Base-by-base conservation (phyloP, 2,888 invertebrate genomes). In the Pycnomerus fuliginosus region DNA sequence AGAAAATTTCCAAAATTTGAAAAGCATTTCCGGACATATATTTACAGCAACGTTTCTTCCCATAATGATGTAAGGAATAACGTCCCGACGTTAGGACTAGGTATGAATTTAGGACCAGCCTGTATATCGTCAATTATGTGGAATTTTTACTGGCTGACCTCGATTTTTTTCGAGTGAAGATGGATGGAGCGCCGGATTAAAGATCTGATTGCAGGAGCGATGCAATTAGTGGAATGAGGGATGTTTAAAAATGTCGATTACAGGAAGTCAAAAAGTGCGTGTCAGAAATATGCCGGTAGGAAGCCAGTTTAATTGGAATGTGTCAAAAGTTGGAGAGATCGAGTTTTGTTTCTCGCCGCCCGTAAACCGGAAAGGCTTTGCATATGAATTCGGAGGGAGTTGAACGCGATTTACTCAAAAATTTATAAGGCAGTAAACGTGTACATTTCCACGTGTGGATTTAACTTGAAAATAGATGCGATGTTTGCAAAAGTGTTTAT, bases 351-450 rank as follows among this genome's bases (percentile, higher is more conserved):
- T 47, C 34, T 33, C 24, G 25, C 13, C 22, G 30, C 15, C 22
- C 32, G 27, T 46, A 40, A 44, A 45, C 35, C 35, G 32, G 41
- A 5, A 33, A 35, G 36, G 36, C 41, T 46, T 46, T 37, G 36
- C 38, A 38, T 42, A 41, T 46, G 36, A 46, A 41, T 46, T 41
- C 15, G 27, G 45, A 8, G 8, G 10, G 22, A 41, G 46, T 32
- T 36, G 46, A 41, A 34, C 25, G 40, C 36, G 37, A 36, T 46
- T 41, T 36, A 41, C 14, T 46, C 37, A 41, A 46, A 41, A 46
- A 46, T 46, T 46, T 41, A 46, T 46, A 36, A 36, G 36, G 46
- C 28, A 41, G 41, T 41, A 41, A 46, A 37, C 27, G 41, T 41
- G 41, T 30, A 42, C 34, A 47, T 24, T 45, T 20, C 23, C 35